Conservation (phyloP, 2,888 invertebrate genomes). For the Drosophila meridionalis region DNA sequence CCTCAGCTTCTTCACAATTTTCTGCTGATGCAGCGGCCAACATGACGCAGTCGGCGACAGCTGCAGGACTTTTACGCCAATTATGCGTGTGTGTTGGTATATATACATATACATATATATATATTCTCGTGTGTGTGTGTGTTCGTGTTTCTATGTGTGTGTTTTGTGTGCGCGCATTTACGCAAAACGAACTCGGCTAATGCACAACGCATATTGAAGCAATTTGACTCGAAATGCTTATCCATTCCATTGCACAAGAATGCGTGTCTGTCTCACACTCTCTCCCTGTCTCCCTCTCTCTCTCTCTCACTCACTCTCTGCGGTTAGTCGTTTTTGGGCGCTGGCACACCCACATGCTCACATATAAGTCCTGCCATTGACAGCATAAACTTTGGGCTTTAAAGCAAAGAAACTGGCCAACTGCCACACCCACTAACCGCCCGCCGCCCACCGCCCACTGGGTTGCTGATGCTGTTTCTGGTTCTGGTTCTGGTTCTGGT, state of each 20-base stretch:
- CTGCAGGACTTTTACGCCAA: constrained; percentile 68
- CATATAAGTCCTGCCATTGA: constrained; percentile 51
- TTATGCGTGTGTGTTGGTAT: constrained; percentile 53
- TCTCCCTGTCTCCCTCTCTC: background rate
- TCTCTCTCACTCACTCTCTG: constrained; percentile 3
- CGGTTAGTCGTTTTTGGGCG: constrained; percentile 17
- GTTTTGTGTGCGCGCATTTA: constrained; percentile 61
- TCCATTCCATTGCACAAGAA: constrained; percentile 62
- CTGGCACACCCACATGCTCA: constrained; percentile 14
- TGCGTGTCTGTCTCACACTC: constrained; percentile 29
- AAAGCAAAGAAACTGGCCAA: constrained; percentile 55
- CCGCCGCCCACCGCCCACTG: background rate
- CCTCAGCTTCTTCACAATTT: constrained; percentile 40
- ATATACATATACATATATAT: background rate
- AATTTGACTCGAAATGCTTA: constrained; percentile 71
- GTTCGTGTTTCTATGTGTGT: background rate
- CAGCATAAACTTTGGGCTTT: constrained; percentile 58
- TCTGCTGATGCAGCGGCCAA: constrained; percentile 71
- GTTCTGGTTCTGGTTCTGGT: background rate
- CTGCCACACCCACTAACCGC: constrained; percentile 14
- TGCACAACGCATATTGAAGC: constrained; percentile 77
- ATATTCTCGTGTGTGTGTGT: background rate
- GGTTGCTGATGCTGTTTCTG: background rate
- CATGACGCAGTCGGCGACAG: constrained; percentile 74
- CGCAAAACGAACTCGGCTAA: constrained; percentile 74